Evolutionary conservation across 2,113 vertebrate genomes (phyloP), one percentile per base, ranked within the genome.

Genomic region (Suncus etruscus): DNA sequence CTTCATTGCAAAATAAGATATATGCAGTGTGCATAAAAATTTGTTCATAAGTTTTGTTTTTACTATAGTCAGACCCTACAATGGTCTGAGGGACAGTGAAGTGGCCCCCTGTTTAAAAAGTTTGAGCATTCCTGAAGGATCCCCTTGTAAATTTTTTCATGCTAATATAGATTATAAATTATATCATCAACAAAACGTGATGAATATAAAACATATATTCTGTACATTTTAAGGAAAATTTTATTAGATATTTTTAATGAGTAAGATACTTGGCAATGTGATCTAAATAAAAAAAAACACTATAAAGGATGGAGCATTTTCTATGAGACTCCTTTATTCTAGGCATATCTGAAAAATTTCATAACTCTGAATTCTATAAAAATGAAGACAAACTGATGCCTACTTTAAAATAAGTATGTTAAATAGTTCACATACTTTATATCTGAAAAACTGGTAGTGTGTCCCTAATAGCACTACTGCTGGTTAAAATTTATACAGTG

Each of bases 381-480:
- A 91, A 94, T 94, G 95, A 96, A 96, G 88, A 96, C 86, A 92
- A 95, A 96, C 75, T 14, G 90, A 94, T 95, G 82, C 32, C 90
- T 95, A 84, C 88, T 91, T 91, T 95, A 86, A 97, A 95, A 94
- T 96, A 94, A 94, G 90, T 94, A 96, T 95, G 86, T 95, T 96
- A 95, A 95, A 86, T 83, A 95, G 91, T 94, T 94, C 91, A 82
- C 86, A 90, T 94, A 91, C 86, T 94, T 96, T 94, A 94, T 96
- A 86, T 95, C 91, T 95, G 83, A 89, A 95, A 94, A 94, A 77
- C 88, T 94, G 88, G 72, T 86, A 86, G 82, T 88, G 7, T 90
- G 74, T 48, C 90, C 80, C 77, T 95, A 93, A 95, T 85, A 92
- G 83, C 50, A 90, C 77, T 91, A 69, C 84, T 72, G 77, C 93